Conservation (phyloP, 2,888 invertebrate genomes). For the Andrena camellia region DNA sequence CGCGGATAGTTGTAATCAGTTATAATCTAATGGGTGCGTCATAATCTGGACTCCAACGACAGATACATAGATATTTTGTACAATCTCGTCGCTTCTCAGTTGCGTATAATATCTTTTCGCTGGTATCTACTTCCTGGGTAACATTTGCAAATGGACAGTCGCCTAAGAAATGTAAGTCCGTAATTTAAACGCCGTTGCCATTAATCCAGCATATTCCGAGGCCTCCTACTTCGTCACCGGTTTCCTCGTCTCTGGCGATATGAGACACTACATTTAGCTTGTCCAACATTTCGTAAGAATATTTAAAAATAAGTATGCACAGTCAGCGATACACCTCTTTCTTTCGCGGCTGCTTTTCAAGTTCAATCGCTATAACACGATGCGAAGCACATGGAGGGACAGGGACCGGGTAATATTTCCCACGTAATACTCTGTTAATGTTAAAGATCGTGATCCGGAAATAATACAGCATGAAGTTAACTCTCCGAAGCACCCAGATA, state of each 20-base stretch:
- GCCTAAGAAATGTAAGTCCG: slow-evolving; percentile 31
- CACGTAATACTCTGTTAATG: slow-evolving; percentile 6
- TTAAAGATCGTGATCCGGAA: slow-evolving; percentile 6
- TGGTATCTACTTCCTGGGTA: slow-evolving; percentile 8
- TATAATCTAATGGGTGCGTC: slow-evolving; percentile 21
- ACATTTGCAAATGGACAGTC: slow-evolving; percentile 27
- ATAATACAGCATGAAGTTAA: neutral
- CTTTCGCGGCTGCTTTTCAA: slow-evolving; percentile 40
- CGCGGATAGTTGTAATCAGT: neutral
- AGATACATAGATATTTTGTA: slow-evolving; percentile 12
- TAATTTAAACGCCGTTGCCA: neutral
- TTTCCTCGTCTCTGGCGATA: slow-evolving; percentile 5
- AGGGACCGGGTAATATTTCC: slow-evolving; percentile 72
- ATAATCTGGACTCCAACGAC: slow-evolving; percentile 6
- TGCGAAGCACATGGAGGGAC: slow-evolving; percentile 78
- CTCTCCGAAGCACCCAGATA: neutral
- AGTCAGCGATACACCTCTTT: slow-evolving; percentile 12
- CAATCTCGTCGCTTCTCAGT: neutral
- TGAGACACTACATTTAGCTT: slow-evolving; percentile 27
- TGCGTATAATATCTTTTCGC: neutral
- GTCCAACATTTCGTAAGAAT: slow-evolving; percentile 58
- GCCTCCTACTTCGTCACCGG: neutral
- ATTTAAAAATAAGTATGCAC: slow-evolving; percentile 59
- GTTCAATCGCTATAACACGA: slow-evolving; percentile 44
- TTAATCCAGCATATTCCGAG: neutral